Evolutionary conservation across 92 coral and sea anemone species (phyloP).

Genomic region (Plumapathes pennacea): DNA sequence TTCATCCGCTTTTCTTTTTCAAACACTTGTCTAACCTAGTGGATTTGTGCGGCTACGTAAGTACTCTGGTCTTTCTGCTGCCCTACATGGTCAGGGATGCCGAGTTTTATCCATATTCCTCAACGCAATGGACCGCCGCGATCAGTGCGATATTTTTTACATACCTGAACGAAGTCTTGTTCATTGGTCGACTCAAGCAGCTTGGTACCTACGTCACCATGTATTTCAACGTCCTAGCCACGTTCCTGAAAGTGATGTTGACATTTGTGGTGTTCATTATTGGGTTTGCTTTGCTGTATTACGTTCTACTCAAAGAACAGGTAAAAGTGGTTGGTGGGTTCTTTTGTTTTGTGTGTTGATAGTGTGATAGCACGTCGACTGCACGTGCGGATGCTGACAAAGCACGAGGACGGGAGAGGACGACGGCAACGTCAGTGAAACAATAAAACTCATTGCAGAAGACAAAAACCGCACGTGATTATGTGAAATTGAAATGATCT

Average conservation of each 20-base stretch:
- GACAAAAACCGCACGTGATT: too few species aligned
- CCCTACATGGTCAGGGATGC: slow-evolving; percentile 53
- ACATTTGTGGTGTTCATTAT: slow-evolving; percentile 61
- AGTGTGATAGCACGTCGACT: too few species aligned
- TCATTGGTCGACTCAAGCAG: slow-evolving; percentile 62
- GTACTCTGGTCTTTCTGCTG: slow-evolving; percentile 32
- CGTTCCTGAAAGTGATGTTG: slow-evolving; percentile 69
- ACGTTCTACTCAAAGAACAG: slow-evolving; percentile 75
- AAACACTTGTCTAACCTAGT: slow-evolving; percentile 57
- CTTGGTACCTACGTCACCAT: slow-evolving; percentile 76
- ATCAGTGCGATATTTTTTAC: slow-evolving; percentile 54
- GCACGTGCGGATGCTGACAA: too few species aligned
- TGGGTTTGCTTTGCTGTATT: slow-evolving; percentile 60
- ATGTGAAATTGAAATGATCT: too few species aligned
- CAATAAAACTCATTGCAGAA: too few species aligned
- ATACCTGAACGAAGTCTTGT: slow-evolving; percentile 48
- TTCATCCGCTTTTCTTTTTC: slow-evolving; percentile 45
- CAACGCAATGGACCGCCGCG: slow-evolving; percentile 63
- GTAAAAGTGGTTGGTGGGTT: too few species aligned
- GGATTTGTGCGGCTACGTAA: slow-evolving; percentile 37
- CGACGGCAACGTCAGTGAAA: too few species aligned
- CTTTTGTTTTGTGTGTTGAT: too few species aligned
- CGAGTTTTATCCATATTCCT: slow-evolving; percentile 36
- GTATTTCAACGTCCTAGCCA: slow-evolving; percentile 77
- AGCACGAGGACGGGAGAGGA: too few species aligned